Conservation (phyloP, 2,888 invertebrate species). For the Leptopilina syphax region DNA sequence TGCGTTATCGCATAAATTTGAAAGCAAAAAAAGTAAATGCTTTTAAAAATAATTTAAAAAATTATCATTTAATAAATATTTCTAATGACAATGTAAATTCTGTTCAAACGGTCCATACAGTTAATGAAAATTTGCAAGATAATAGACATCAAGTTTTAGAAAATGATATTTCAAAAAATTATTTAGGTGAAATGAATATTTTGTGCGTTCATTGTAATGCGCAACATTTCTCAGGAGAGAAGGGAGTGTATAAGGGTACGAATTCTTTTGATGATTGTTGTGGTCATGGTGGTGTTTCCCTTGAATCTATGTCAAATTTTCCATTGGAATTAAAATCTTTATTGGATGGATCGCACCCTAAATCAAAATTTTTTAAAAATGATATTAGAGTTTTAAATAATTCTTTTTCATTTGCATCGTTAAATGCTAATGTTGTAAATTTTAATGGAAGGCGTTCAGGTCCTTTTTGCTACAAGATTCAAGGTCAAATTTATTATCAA, state of each 20-base stretch:
- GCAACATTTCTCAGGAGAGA: slow-evolving; percentile 1
- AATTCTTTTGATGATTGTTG: slow-evolving; percentile 10
- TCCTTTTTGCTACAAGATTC: background rate
- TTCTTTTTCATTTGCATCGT: background rate
- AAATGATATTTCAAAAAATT: background rate
- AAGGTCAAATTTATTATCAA: background rate
- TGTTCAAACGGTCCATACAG: no score
- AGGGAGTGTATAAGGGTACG: background rate
- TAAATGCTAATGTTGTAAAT: background rate
- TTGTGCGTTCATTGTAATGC: slow-evolving; percentile 11
- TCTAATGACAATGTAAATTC: no score
- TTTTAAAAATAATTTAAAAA: no score
- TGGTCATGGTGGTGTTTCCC: slow-evolving; percentile 2
- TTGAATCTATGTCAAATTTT: background rate
- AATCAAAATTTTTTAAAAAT: background rate
- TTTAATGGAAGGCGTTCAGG: background rate
- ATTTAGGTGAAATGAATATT: background rate
- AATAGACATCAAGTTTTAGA: background rate
- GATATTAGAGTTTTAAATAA: background rate
- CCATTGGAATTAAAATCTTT: background rate
- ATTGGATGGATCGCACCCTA: slow-evolving; percentile 16
- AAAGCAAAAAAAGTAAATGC: no score
- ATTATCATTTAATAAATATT: no score
- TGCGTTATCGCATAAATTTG: no score
- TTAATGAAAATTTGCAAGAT: background rate